phyloP scores from a whole-genome alignment of 2,797 vertebrate genomes.

The Ptychobarbus kaznakovi region DNA sequence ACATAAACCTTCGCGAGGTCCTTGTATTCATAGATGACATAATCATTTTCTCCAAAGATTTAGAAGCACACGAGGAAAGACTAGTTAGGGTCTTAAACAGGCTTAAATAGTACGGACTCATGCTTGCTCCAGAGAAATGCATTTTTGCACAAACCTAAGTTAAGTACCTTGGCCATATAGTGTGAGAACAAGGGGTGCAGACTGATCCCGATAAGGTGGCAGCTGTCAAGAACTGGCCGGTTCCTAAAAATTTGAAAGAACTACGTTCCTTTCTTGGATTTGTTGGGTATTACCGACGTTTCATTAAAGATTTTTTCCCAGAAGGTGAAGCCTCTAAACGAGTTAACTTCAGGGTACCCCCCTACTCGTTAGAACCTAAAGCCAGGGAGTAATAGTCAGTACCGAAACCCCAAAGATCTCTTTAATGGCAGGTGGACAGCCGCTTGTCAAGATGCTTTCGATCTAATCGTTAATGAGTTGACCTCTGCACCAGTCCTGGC shows the following conservation, averaged over 20 bases:
- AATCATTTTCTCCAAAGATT: too few relatives aligned
- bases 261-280: not conserved
- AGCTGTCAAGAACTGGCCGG: not conserved
- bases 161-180: not conserved
- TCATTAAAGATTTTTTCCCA: not conserved
- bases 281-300: not conserved
- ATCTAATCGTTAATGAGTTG: too few relatives aligned
- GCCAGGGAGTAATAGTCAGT: too few relatives aligned
- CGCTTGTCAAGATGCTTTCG: too few relatives aligned
- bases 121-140: not conserved
- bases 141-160: not conserved
- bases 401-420: too few relatives aligned
- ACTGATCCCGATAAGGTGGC: not conserved
- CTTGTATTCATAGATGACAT: too few relatives aligned
- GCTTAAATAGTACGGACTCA: not conserved
- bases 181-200: not conserved
- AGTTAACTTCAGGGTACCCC: not conserved
- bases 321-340: not conserved
- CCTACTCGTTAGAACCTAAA: not conserved
- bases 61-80: too few relatives aligned
- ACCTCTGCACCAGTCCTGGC: too few relatives aligned
- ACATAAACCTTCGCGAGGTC: not conserved
- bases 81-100: not conserved
- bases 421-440: too few relatives aligned
- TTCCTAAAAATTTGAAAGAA: not conserved